Evolutionary conservation across 2,888 invertebrate genomes (phyloP).

Genomic region (Agapostemon virescens): DNA sequence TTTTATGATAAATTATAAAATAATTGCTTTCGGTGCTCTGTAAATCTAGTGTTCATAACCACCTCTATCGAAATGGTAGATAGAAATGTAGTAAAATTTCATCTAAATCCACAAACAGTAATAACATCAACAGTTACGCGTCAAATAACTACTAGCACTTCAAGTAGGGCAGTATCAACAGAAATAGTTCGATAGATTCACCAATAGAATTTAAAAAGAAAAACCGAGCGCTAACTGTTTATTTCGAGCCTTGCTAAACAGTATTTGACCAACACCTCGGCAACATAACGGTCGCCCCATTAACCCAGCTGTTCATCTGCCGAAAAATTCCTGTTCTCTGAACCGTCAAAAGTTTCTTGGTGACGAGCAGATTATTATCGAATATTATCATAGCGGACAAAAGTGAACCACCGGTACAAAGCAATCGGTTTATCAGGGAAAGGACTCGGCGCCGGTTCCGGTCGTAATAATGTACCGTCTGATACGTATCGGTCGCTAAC

Average conservation of each 20-base stretch:
- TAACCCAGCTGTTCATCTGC: not conserved
- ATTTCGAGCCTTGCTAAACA: not conserved
- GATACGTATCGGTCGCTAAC: slow-evolving; percentile 5
- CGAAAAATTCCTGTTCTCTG: slow-evolving; percentile 22
- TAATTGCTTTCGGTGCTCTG: too few relatives aligned
- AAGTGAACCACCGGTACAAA: slow-evolving; percentile 25
- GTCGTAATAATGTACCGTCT: not conserved
- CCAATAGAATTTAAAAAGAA: not conserved
- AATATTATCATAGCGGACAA: slow-evolving; percentile 32
- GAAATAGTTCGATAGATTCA: too few relatives aligned
- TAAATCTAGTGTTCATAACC: too few relatives aligned
- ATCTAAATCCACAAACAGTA: too few relatives aligned
- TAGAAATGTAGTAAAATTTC: too few relatives aligned
- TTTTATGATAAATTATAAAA: too few relatives aligned
- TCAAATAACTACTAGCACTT: not conserved
- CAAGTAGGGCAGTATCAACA: not conserved
- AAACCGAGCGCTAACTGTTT: not conserved
- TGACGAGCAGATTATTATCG: slow-evolving; percentile 37
- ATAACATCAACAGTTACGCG: too few relatives aligned
- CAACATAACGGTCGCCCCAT: not conserved
- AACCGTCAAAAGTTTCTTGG: slow-evolving; percentile 39
- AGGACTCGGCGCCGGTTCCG: not conserved
- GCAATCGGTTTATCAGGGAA: slow-evolving; percentile 21
- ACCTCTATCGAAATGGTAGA: too few relatives aligned
- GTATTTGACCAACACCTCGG: not conserved